Conservation (phyloP, 2,888 invertebrate genomes). For the Litoditis marina region DNA sequence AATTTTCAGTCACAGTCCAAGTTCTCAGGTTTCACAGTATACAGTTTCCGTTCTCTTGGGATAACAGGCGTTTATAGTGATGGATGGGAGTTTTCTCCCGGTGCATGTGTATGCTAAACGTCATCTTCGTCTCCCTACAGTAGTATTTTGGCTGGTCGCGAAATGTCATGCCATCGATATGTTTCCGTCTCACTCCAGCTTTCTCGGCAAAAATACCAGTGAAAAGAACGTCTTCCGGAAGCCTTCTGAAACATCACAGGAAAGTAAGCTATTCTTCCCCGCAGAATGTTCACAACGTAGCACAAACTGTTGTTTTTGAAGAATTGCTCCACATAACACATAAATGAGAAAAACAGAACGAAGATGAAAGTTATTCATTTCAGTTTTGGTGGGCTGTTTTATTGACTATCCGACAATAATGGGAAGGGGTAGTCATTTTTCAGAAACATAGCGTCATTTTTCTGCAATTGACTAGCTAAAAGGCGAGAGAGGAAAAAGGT, state of each 20-base stretch:
- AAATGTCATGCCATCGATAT: constrained; percentile 31
- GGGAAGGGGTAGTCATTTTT: no score
- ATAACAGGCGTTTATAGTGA: constrained; percentile 24
- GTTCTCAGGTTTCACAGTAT: constrained; percentile 7
- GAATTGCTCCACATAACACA: no score
- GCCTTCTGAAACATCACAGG: constrained; percentile 17
- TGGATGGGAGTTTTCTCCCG: constrained; percentile 26
- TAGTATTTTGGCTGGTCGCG: constrained; percentile 32
- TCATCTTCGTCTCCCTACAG: constrained; percentile 25
- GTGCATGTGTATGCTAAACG: constrained; percentile 31
- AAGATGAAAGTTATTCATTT: no score
- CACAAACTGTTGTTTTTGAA: no score
- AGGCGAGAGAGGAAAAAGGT: no score
- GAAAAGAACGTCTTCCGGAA: constrained; percentile 41
- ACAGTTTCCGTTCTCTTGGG: constrained; percentile 19
- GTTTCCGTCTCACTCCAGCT: constrained; percentile 24
- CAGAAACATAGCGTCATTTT: no score
- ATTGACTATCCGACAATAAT: no score
- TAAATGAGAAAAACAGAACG: no score
- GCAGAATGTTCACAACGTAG: no score
- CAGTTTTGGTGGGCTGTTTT: no score
- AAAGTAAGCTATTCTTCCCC: not conserved
- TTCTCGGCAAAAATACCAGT: constrained; percentile 37
- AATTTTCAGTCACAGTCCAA: no score
- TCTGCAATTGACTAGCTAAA: no score